Percentiles rank a stretch among this genome's conserved stretches.
These are phyloP conservation scores for Chelonus formosanus DNA, from an alignment of 2,888 invertebrate genomes.

Conservation along the genomic window DNA sequence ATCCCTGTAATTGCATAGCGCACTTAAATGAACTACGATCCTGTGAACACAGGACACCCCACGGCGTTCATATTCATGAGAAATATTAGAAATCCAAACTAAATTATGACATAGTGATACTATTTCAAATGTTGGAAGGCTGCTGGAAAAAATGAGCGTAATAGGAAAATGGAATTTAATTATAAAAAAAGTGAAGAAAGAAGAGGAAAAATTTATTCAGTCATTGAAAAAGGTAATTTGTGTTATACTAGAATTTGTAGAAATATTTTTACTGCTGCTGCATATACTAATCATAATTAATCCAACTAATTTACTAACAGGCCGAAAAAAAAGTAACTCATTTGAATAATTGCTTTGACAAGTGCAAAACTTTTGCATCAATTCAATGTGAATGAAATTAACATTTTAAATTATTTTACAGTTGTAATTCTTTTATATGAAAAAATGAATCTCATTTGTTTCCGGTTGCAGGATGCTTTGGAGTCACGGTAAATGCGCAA, in stretches of 20 bases:
- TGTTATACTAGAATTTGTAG: too few relatives aligned
- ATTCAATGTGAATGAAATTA: not conserved
- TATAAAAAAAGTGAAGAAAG: too few relatives aligned
- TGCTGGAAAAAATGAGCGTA: too few relatives aligned
- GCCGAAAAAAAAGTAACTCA: not conserved
- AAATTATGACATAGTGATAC: too few relatives aligned
- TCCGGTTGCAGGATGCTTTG: conserved; percentile 49
- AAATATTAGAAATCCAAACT: too few relatives aligned
- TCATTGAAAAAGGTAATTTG: too few relatives aligned
- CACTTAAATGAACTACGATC: conserved; percentile 31
- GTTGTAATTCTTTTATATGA: not conserved
- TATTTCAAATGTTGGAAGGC: too few relatives aligned
- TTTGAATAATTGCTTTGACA: not conserved
- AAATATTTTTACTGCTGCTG: not conserved
- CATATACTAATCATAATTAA: too few relatives aligned
- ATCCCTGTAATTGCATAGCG: conserved; percentile 32
- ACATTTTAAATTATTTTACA: not conserved
- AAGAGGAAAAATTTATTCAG: too few relatives aligned
- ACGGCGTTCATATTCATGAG: conserved; percentile 39
- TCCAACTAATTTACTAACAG: too few relatives aligned
- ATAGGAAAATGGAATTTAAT: too few relatives aligned
- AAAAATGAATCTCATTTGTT: conserved; percentile 17
- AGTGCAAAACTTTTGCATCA: not conserved
- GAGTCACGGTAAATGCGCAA: conserved; percentile 64
- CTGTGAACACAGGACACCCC: conserved; percentile 38